Percentiles rank a stretch among this genome's conserved stretches.
phyloP scores from a whole-genome alignment of 2,113 vertebrate species.

The Halichoerus grypus region DNA sequence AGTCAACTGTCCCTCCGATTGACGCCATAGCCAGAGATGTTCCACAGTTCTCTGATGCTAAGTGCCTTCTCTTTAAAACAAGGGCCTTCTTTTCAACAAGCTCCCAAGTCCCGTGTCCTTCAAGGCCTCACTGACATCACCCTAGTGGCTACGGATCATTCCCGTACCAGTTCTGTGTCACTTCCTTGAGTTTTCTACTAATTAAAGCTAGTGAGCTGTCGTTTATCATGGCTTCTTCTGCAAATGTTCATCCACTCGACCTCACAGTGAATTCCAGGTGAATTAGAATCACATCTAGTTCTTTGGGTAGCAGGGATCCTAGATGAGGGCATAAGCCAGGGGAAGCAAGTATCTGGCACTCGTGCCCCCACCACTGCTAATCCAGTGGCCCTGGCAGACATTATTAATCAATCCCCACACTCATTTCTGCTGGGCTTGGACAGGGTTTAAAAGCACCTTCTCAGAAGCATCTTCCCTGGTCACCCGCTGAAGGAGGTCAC shows the following conservation, averaged over 20 bases:
- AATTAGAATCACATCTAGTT: neutral
- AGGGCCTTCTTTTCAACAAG: neutral
- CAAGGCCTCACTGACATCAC: neutral
- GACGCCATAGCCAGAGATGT: neutral
- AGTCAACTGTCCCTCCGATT: neutral
- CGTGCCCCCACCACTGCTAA: neutral
- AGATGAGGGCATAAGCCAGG: neutral
- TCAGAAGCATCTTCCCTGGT: neutral
- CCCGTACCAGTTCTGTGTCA: neutral
- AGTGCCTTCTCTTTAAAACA: neutral
- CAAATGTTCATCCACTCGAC: neutral
- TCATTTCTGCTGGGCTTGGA: neutral
- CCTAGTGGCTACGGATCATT: neutral
- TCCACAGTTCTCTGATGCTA: neutral
- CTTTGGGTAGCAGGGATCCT: neutral
- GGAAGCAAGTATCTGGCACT: neutral
- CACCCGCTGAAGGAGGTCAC: neutral
- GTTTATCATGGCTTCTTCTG: neutral
- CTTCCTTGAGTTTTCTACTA: neutral
- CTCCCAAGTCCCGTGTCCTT: neutral
- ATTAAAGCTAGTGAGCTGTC: neutral
- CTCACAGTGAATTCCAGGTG: neutral
- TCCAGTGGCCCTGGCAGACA: neutral
- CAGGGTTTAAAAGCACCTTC: neutral
- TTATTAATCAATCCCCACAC: neutral